These are phyloP conservation scores for Escarpia spicata DNA, from an alignment of 2,888 invertebrate species.

Conservation along the genomic window DNA sequence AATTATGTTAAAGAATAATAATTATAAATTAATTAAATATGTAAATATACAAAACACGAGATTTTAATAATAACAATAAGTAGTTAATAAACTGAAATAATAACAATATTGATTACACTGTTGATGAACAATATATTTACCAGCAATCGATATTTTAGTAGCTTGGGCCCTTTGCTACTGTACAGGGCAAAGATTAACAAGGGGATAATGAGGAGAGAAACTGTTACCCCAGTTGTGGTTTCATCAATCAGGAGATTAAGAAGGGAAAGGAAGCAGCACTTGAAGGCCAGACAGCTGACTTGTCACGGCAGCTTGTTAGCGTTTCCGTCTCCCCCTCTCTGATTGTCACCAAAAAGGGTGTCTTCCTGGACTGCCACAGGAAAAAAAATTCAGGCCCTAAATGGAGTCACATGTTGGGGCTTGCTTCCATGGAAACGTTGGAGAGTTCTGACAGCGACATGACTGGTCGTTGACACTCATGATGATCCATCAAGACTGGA, in stretches of 20 bases:
- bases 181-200: background rate
- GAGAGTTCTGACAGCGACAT: background rate
- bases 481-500: background rate
- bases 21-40: no score
- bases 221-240: background rate
- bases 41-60: no score
- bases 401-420: conserved; percentile 6
- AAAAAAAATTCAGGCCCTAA: background rate
- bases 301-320: background rate
- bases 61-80: no score
- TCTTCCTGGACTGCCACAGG: background rate
- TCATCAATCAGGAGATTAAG: conserved; percentile 4
- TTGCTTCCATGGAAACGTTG: background rate
- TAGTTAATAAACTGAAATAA: no score
- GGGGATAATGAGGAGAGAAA: background rate
- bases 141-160: background rate
- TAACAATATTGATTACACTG: no score
- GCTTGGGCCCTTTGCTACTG: background rate
- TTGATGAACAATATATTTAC: background rate
- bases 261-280: conserved; percentile 16
- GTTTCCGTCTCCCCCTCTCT: background rate
- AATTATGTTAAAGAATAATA: no score
- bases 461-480: background rate
- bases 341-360: background rate
- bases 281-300: background rate